These are phyloP conservation scores for Channallabes apus DNA, from an alignment of 2,797 vertebrate species.

Conservation along the genomic window DNA sequence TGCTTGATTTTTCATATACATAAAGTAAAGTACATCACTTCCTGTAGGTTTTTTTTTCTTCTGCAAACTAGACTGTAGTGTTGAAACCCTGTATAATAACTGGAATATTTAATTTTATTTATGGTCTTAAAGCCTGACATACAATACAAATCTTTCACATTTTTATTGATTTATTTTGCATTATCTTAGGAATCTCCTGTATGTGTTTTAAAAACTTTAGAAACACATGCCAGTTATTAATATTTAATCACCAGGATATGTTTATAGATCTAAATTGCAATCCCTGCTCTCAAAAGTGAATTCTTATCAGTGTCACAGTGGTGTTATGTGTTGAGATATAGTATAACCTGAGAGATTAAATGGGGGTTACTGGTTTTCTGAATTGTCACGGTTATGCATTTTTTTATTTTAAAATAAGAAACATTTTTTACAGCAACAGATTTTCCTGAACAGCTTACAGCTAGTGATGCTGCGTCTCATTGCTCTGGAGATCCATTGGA, in stretches of 20 bases:
- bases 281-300: not conserved
- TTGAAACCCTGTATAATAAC: not conserved
- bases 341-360: no score
- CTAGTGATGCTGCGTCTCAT: not conserved
- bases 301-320: not conserved
- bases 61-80: no score
- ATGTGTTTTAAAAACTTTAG: not conserved
- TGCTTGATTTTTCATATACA: not conserved
- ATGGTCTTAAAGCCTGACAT: not conserved
- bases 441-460: not conserved
- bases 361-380: no score
- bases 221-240: not conserved
- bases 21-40: not conserved
- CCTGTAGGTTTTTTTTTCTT: not conserved
- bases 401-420: not conserved
- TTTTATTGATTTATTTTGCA: not conserved
- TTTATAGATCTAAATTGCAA: not conserved
- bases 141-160: not conserved
- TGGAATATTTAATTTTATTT: not conserved
- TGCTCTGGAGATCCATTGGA: not conserved
- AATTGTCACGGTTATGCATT: not conserved
- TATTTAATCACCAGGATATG: not conserved
- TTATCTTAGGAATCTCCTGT: not conserved
- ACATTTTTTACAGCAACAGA: not conserved
- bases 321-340: no score